These are phyloP conservation scores for Hybos culiciformis DNA, from an alignment of 2,888 invertebrate species.

Conservation along the genomic window DNA sequence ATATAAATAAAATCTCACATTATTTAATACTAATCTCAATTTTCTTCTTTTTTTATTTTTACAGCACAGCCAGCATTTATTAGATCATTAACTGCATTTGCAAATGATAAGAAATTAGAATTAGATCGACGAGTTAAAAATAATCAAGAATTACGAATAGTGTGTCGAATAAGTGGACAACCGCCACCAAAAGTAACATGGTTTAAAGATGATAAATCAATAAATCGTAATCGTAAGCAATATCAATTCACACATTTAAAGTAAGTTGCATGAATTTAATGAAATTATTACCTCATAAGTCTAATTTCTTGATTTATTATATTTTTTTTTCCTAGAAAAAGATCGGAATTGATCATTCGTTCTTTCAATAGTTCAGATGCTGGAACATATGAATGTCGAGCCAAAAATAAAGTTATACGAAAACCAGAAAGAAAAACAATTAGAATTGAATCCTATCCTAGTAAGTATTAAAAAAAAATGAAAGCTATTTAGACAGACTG, in stretches of 20 bases:
- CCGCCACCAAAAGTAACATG: conserved; percentile 73
- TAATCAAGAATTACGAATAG: conserved; percentile 48
- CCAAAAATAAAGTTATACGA: conserved; percentile 40
- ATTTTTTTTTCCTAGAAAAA: conserved; percentile 48
- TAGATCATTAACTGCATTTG: conserved; percentile 26
- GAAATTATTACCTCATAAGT: conserved; percentile 1
- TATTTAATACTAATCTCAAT: no score
- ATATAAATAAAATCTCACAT: no score
- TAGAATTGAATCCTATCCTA: conserved; percentile 32
- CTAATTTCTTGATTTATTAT: conserved; percentile 5
- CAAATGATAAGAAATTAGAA: conserved; percentile 2
- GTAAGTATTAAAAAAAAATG: conserved; percentile 21
- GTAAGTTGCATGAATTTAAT: conserved; percentile 22
- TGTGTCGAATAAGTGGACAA: conserved; percentile 60
- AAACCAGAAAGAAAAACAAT: conserved; percentile 30
- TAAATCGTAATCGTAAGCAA: conserved; percentile 33
- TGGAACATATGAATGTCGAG: conserved; percentile 71
- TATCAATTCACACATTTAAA: conserved; percentile 35
- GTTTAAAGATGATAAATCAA: conserved; percentile 59
- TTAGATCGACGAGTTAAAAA: conserved; percentile 29
- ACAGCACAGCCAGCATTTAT: conserved; percentile 38
- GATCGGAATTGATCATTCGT: conserved; percentile 69
- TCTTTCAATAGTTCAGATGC: conserved; percentile 59
- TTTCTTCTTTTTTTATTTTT: conserved; percentile 14
- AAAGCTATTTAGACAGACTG: no score